These are phyloP conservation scores for Ophiodon elongatus DNA, from an alignment of 2,113 vertebrate species.

Conservation along the genomic window DNA sequence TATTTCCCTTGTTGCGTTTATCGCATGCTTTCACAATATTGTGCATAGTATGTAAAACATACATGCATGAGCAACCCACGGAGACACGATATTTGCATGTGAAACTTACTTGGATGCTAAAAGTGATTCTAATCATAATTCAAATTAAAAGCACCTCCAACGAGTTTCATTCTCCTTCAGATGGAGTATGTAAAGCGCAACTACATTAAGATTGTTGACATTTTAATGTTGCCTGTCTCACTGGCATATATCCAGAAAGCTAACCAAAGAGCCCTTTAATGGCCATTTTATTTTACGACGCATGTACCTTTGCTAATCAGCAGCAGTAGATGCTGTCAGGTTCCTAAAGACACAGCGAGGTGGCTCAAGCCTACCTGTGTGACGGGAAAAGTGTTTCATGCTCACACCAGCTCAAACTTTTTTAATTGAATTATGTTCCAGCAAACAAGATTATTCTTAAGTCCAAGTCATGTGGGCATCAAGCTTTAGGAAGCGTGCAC, in stretches of 20 bases:
- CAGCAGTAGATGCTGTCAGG: not conserved
- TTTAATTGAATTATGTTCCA: slow-evolving; percentile 4
- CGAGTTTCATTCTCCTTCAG: not conserved
- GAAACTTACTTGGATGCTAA: not conserved
- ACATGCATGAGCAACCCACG: not conserved
- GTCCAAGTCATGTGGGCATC: not conserved
- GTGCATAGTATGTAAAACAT: not conserved
- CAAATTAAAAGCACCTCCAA: not conserved
- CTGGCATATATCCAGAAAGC: not conserved
- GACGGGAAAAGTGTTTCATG: not conserved
- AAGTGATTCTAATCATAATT: not conserved
- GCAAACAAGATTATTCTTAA: slow-evolving; percentile 20
- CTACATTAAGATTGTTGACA: not conserved
- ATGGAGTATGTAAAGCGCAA: not conserved
- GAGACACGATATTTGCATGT: not conserved
- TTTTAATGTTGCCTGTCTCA: not conserved
- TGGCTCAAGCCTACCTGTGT: not conserved
- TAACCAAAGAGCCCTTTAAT: not conserved
- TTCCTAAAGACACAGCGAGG: not conserved
- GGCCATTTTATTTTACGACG: not conserved
- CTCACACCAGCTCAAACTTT: not conserved
- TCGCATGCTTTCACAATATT: not conserved
- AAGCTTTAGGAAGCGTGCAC: not conserved
- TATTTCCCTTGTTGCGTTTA: not conserved
- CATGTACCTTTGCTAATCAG: not conserved